Conservation (phyloP, 2,113 vertebrate species). For the Rhombomys opimus region DNA sequence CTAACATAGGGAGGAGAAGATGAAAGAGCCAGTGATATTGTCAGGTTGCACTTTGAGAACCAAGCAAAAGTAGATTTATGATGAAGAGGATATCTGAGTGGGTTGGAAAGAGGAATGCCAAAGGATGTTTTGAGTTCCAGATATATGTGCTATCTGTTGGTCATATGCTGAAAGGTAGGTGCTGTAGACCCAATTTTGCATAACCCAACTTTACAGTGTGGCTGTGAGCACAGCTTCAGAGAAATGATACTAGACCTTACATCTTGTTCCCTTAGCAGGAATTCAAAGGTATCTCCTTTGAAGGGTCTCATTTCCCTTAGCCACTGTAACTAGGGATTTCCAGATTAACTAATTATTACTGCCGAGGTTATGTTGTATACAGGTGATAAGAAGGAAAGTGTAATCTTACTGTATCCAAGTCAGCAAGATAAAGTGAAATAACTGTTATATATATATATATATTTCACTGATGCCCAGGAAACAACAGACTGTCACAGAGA, state of each 20-base stretch:
- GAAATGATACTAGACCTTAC: background rate
- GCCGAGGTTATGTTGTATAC: background rate
- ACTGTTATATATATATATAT: background rate
- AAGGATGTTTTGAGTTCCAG: background rate
- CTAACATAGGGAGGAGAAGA: background rate
- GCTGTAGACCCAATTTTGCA: background rate
- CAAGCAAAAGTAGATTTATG: background rate
- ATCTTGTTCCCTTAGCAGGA: background rate
- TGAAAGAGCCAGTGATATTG: background rate
- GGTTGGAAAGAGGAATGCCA: background rate
- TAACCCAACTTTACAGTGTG: background rate
- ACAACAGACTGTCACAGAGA: background rate
- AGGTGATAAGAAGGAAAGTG: background rate
- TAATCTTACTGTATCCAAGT: background rate
- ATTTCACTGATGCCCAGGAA: background rate
- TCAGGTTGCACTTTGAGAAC: background rate
- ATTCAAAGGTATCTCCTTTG: background rate
- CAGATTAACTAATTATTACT: background rate
- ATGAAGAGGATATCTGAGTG: background rate
- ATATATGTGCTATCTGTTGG: background rate
- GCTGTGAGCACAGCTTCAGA: background rate
- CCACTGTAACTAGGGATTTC: background rate
- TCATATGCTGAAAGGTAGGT: background rate
- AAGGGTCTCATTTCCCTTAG: background rate
- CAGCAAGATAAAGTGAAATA: background rate